These are phyloP conservation scores for Amphipoea lucens DNA, from an alignment of 2,888 invertebrate species.

Conservation along the genomic window DNA sequence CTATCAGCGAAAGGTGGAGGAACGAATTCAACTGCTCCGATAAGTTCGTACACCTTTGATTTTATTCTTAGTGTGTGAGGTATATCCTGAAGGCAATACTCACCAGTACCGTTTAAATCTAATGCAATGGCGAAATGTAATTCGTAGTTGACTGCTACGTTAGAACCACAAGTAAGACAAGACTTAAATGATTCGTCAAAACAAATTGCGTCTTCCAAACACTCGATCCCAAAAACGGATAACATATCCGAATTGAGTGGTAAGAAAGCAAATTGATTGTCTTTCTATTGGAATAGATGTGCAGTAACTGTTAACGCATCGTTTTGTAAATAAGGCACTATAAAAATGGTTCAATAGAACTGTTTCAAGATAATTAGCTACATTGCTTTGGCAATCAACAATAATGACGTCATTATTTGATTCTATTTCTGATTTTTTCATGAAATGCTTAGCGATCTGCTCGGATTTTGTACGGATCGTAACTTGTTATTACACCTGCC, in stretches of 20 bases:
- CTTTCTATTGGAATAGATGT: slow-evolving; percentile 4
- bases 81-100: too few species aligned
- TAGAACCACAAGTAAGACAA: too few species aligned
- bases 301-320: slow-evolving; percentile 1
- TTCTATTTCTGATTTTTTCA: too few species aligned
- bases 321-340: background rate
- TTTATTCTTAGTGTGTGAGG: too few species aligned
- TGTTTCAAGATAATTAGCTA: slow-evolving; percentile 3
- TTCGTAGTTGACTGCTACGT: too few species aligned
- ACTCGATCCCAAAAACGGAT: slow-evolving; percentile 8
- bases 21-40: too few species aligned
- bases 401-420: background rate
- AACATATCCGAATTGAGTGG: background rate
- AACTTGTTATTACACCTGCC: background rate
- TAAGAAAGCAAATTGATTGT: background rate
- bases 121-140: too few species aligned
- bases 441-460: background rate
- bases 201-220: too few species aligned
- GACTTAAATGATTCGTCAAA: too few species aligned
- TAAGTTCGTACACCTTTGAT: too few species aligned
- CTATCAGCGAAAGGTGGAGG: too few species aligned
- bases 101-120: too few species aligned
- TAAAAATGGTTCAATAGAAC: background rate
- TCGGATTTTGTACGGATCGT: background rate
- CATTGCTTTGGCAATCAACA: slow-evolving; percentile 3